Conservation (phyloP, 2,113 vertebrate genomes). For the Neodon shergylaensis region DNA sequence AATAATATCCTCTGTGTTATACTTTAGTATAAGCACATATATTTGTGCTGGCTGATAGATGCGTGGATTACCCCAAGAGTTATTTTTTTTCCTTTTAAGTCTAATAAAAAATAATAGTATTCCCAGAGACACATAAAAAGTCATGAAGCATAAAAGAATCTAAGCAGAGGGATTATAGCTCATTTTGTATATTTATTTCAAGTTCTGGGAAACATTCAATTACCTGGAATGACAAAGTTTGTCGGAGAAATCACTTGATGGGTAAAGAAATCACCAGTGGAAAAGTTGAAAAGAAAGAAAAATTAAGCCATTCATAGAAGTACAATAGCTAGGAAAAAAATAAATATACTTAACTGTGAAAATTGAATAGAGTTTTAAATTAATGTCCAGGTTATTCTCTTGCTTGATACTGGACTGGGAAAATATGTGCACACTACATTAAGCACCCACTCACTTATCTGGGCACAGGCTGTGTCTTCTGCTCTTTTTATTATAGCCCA, state of each 20-base stretch:
- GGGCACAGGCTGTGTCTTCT: slow-evolving; percentile 21
- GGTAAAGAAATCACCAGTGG: slow-evolving; percentile 55
- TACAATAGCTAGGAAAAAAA: slow-evolving; percentile 36
- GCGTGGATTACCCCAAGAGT: background rate
- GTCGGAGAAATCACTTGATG: slow-evolving; percentile 39
- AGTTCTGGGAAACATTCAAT: slow-evolving; percentile 55
- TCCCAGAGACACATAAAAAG: slow-evolving; percentile 44
- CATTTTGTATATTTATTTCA: slow-evolving; percentile 43
- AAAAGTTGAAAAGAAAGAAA: slow-evolving; percentile 26
- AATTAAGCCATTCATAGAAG: slow-evolving; percentile 45
- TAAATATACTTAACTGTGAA: slow-evolving; percentile 36
- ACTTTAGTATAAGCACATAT: background rate
- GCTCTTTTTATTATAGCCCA: slow-evolving; percentile 38
- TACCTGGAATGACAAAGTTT: slow-evolving; percentile 45
- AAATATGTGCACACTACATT: slow-evolving; percentile 42
- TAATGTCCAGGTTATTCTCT: slow-evolving; percentile 40
- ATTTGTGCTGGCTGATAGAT: slow-evolving; percentile 39
- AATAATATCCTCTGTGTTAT: slow-evolving; percentile 34
- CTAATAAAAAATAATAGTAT: slow-evolving; percentile 60
- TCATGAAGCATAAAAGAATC: slow-evolving; percentile 55
- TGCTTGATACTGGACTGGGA: slow-evolving; percentile 4
- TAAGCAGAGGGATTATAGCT: slow-evolving; percentile 15
- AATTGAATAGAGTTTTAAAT: slow-evolving; percentile 58
- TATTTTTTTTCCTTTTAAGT: slow-evolving; percentile 6
- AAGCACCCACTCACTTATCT: slow-evolving; percentile 36